These are phyloP conservation scores for Blastobasis lacticolella DNA, from an alignment of 2,888 invertebrate genomes.

Conservation along the genomic window DNA sequence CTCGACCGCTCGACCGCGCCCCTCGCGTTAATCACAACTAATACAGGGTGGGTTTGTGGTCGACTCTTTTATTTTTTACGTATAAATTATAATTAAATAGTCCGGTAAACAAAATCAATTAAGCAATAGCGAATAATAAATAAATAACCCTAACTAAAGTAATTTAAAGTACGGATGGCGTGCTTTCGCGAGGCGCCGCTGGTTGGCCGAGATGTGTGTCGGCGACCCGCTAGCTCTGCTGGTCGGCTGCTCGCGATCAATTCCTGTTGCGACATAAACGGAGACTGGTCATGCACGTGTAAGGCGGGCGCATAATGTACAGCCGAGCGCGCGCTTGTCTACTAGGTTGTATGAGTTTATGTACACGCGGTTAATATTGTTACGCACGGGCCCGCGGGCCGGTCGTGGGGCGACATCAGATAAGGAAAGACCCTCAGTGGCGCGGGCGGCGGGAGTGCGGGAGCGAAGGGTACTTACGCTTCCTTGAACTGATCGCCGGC, in stretches of 20 bases:
- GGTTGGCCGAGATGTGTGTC: constrained; percentile 65
- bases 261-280: constrained; percentile 75
- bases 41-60: constrained; percentile 57
- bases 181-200: constrained; percentile 62
- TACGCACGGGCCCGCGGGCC: constrained; percentile 69
- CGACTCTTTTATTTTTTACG: constrained; percentile 67
- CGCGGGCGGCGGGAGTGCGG: constrained; percentile 67
- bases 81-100: constrained; percentile 61
- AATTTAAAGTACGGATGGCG: constrained; percentile 68
- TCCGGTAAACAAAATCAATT: constrained; percentile 72
- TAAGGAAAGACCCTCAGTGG: constrained; percentile 75
- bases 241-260: constrained; percentile 63
- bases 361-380: constrained; percentile 73
- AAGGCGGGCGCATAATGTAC: constrained; percentile 69
- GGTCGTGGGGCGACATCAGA: constrained; percentile 64
- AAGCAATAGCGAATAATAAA: constrained; percentile 73
- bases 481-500: constrained; percentile 85
- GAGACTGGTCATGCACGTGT: constrained; percentile 74
- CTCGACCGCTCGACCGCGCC: constrained; percentile 28
- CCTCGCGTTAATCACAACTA: constrained; percentile 40
- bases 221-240: constrained; percentile 63
- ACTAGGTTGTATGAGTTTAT: constrained; percentile 55
- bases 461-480: constrained; percentile 79
- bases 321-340: constrained; percentile 70
- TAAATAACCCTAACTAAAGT: constrained; percentile 71